Conservation (phyloP, 2,113 vertebrate species). For the Hippopotamus amphibius region DNA sequence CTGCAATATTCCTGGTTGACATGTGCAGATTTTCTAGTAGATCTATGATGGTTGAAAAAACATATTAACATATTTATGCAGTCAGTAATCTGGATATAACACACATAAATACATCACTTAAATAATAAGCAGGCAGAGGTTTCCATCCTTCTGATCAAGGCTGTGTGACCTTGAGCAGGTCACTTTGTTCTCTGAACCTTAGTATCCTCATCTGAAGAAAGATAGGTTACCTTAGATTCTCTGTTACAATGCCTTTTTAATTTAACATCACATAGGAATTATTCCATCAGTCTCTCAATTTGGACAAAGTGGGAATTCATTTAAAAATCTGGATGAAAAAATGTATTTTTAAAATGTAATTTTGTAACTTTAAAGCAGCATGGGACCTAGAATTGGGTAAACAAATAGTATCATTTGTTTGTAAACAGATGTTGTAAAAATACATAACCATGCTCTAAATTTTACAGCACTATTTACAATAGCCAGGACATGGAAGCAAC, state of each 20-base stretch:
- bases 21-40: neutral
- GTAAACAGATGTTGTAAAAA: neutral
- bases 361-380: conserved; percentile 25
- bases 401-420: neutral
- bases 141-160: neutral
- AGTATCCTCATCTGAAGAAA: neutral
- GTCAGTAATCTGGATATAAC: neutral
- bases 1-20: neutral
- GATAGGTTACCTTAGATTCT: neutral
- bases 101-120: neutral
- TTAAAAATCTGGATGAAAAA: neutral
- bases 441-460: neutral
- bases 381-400: neutral
- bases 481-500: too few relatives aligned
- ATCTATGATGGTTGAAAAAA: neutral
- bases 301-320: neutral
- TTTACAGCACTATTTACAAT: too few relatives aligned
- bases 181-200: neutral
- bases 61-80: neutral
- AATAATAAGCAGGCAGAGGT: neutral
- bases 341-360: neutral
- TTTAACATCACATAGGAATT: neutral
- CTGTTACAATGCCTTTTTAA: neutral
- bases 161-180: neutral
- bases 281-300: neutral